Evolutionary conservation across 2,113 vertebrate genomes (phyloP), one percentile per base, ranked within the genome.

Genomic region (Silurus asotus): DNA sequence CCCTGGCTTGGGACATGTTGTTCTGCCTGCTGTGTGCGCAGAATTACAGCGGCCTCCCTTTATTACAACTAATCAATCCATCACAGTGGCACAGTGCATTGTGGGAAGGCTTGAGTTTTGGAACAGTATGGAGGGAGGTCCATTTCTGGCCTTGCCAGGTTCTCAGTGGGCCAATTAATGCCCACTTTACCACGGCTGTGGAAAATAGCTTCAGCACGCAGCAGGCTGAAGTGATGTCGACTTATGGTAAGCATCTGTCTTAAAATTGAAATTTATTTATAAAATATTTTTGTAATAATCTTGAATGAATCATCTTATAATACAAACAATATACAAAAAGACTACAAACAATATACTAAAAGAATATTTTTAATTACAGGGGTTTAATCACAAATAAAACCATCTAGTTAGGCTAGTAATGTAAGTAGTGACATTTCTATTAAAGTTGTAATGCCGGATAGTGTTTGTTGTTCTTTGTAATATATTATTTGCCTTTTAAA

Each of bases 121-220:
- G 14, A 58, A 48, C 45, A 8, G 81, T 62, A 55, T 76, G 37
- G 9, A 59, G 51, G 75, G 84, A 84, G 81, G 77, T 61, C 76
- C n/a, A 10, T 51, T 55, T 69, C 37, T 84, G 69, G 65, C 56
- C 14, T 13, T 75, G 64, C 65, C 84, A 84, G 76, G 20, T 72
- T 84, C 77, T 64, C 58, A 81, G 86, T 84, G 61, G 62, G 55
- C 80, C 56, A 85, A 87, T 89, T 89, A 89, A 89, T 89, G 88
- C 79, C 88, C 86, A 87, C 75, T 89, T 89, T 83, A 84, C 79
- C 76, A 48, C 45, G n/a, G 83, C 56, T 79, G 76, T 87, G 74
- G 83, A 85, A 87, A 87, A 70, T 10, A 10, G 76, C 69, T 80
- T 81, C 37, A 64, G 55, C 53, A 69, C 49, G 55, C 62, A 77